A percentile compares a stretch with the other conserved stretches of the same genome.
phyloP scores from a whole-genome alignment of 1,140 invertebrate genomes.

The Caenorhabditis latens region DNA sequence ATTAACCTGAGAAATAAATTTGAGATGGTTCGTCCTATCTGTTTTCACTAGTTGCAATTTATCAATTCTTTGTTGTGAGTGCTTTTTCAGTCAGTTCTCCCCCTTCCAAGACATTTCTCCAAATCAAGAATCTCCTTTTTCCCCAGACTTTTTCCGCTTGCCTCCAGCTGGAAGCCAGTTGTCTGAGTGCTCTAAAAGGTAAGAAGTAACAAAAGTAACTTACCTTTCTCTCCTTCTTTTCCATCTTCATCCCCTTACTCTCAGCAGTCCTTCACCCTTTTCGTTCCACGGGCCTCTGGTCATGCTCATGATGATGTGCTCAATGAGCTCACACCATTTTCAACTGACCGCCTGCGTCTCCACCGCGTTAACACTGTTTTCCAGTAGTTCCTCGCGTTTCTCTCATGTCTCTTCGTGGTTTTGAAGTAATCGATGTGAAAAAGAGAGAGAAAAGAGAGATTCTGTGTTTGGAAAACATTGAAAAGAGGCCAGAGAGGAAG shows the following conservation, averaged over 20 bases:
- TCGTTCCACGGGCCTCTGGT: conserved; percentile 18
- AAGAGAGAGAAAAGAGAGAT: conserved; percentile 6
- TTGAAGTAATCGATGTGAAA: conserved; percentile 46
- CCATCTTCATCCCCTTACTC: background rate
- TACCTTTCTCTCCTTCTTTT: background rate
- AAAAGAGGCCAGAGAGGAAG: conserved; percentile 85
- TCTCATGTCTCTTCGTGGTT: conserved; percentile 22
- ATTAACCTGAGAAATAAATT: too few relatives aligned
- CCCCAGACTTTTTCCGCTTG: too few relatives aligned
- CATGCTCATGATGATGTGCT: conserved; percentile 35
- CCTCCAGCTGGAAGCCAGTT: too few relatives aligned
- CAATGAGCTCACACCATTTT: background rate
- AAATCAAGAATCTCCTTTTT: too few relatives aligned
- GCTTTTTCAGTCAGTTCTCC: too few relatives aligned
- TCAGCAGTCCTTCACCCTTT: background rate
- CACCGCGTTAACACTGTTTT: background rate
- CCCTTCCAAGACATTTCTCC: too few relatives aligned
- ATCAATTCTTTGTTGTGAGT: too few relatives aligned
- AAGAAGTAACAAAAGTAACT: conserved; percentile 5
- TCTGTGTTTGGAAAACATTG: conserved; percentile 47
- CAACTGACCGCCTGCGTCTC: conserved; percentile 7
- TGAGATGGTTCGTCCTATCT: too few relatives aligned
- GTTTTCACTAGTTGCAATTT: too few relatives aligned
- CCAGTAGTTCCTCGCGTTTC: conserved; percentile 21
- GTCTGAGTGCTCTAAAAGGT: background rate